Percentiles rank a stretch among this genome's conserved stretches.
These are phyloP conservation scores for Zosterops borbonicus DNA, from an alignment of 2,113 vertebrate genomes.

Conservation along the genomic window DNA sequence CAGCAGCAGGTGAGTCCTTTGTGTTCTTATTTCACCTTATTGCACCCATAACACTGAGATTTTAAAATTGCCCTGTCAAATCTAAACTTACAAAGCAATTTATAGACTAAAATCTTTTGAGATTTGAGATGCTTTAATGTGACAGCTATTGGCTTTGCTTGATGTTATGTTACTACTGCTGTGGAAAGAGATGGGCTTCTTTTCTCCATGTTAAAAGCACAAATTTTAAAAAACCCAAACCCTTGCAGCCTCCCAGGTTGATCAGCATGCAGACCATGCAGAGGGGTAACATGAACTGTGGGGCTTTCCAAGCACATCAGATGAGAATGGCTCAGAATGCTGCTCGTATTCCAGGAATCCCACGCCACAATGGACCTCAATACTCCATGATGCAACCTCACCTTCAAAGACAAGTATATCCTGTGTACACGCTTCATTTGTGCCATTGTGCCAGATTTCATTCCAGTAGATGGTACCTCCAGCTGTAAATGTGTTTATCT, in stretches of 20 bases:
- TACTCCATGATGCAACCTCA: conserved; percentile 98
- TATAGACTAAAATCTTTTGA: background rate
- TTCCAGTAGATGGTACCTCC: conserved; percentile 21
- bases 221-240: conserved; percentile 56
- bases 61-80: background rate
- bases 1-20: conserved; percentile 86
- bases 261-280: conserved; percentile 97
- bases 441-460: conserved; percentile 49
- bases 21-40: background rate
- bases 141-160: conserved; percentile 24
- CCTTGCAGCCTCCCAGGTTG: conserved; percentile 92
- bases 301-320: conserved; percentile 91
- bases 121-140: background rate
- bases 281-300: conserved; percentile 91
- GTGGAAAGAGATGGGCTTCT: conserved; percentile 42
- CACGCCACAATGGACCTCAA: conserved; percentile 90
- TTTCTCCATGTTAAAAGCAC: conserved; percentile 10
- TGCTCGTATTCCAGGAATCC: conserved; percentile 85
- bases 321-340: conserved; percentile 90
- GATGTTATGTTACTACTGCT: background rate
- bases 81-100: background rate
- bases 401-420: conserved; percentile 96
- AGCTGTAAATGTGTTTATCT: conserved; percentile 27
- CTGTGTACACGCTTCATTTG: conserved; percentile 68
- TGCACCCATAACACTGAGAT: background rate